Evolutionary conservation across 2,888 invertebrate species (phyloP).

Genomic region (Nematopogon swammerdamellus): DNA sequence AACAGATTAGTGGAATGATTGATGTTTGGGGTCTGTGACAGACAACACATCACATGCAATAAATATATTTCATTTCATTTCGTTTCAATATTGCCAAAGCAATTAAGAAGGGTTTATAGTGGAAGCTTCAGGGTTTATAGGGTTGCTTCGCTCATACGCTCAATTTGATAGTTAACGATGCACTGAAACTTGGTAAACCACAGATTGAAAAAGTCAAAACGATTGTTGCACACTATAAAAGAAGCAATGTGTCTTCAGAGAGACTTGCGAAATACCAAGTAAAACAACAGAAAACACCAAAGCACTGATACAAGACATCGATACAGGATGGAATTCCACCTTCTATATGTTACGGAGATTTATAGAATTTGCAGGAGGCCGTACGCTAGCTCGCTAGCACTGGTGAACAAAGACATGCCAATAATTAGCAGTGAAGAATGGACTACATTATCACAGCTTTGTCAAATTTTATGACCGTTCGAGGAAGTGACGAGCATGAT

Average conservation of each 20-base stretch:
- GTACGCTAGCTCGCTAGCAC: too few relatives aligned
- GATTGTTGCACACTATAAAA: constrained; percentile 8
- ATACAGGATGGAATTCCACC: constrained; percentile 9
- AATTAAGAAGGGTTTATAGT: too few relatives aligned
- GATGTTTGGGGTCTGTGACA: constrained; percentile 10
- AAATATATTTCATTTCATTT: too few relatives aligned
- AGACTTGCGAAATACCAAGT: constrained; percentile 5
- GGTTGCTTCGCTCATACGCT: constrained; percentile 15
- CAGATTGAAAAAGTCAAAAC: constrained; percentile 8
- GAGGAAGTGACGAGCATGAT: background rate
- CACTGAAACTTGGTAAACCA: constrained; percentile 6
- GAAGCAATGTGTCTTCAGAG: constrained; percentile 6
- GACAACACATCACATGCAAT: too few relatives aligned
- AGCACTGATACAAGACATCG: constrained; percentile 7
- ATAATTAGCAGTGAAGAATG: background rate
- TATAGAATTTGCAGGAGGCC: constrained; percentile 6
- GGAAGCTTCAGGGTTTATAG: too few relatives aligned
- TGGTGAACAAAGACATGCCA: too few relatives aligned
- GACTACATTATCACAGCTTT: background rate
- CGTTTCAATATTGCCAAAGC: too few relatives aligned
- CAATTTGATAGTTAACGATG: constrained; percentile 12
- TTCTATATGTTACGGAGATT: constrained; percentile 10
- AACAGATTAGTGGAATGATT: constrained; percentile 9
- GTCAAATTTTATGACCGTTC: background rate
- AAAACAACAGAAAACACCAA: constrained; percentile 5